Evolutionary conservation across 2,888 invertebrate species (phyloP).

Genomic region (Neoscelio sp.): DNA sequence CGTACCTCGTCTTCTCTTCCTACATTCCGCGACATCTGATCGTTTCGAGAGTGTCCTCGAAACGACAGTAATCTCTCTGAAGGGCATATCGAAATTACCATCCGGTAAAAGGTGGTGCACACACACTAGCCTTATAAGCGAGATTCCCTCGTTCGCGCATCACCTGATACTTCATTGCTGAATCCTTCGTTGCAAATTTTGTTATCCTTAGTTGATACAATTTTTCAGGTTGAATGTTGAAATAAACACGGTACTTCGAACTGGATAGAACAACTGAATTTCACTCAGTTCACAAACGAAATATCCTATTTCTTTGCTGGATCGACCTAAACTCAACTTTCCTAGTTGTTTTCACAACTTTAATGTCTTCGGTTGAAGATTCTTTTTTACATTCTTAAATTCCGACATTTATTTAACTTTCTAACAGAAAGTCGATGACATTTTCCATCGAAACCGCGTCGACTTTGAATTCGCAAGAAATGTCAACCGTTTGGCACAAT

Average conservation of each 20-base stretch:
- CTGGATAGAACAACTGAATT: no score
- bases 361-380: no score
- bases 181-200: no score
- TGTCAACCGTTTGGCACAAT: conserved; percentile 22
- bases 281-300: no score
- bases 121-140: conserved; percentile 2
- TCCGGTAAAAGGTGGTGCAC: conserved; percentile 51
- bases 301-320: no score
- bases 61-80: conserved; percentile 61
- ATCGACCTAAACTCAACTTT: not conserved
- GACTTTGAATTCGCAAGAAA: conserved; percentile 34
- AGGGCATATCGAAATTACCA: conserved; percentile 56
- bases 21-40: conserved; percentile 67
- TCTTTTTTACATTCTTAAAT: no score
- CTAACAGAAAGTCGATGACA: conserved; percentile 38
- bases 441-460: conserved; percentile 32
- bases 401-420: conserved; percentile 16
- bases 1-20: conserved; percentile 52
- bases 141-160: not conserved
- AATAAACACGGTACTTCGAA: conserved; percentile 5
- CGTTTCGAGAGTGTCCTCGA: conserved; percentile 66
- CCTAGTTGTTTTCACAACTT: no score
- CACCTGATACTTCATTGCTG: conserved; percentile 14
- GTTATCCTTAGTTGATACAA: no score
- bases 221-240: no score